Percentiles rank a stretch among this genome's conserved stretches.
phyloP scores from a whole-genome alignment of 64 coral and sea anemone genomes.

The Porites lutea region DNA sequence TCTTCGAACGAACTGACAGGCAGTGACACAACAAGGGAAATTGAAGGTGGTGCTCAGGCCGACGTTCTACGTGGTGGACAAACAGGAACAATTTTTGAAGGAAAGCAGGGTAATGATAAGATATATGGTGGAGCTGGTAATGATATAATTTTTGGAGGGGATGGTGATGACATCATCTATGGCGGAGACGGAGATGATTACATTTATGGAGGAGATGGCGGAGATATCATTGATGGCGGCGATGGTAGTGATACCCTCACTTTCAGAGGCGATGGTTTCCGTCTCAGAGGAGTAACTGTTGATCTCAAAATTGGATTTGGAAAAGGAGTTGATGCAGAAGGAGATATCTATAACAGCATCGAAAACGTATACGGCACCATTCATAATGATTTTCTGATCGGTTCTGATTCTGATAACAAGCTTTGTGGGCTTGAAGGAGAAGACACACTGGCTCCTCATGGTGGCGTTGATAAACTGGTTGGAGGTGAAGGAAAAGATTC shows the following conservation, averaged over 20 bases:
- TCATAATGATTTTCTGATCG: slow-evolving; percentile 35
- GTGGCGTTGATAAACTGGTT: slow-evolving; percentile 35
- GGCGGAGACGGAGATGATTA: slow-evolving; percentile 33
- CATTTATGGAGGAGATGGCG: slow-evolving; percentile 50
- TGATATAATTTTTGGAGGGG: slow-evolving; percentile 41
- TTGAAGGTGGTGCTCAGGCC: slow-evolving; percentile 2
- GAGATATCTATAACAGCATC: slow-evolving; percentile 28
- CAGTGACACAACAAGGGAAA: too few relatives aligned
- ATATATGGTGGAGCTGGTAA: slow-evolving; percentile 20
- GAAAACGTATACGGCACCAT: slow-evolving; percentile 75
- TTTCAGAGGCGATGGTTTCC: slow-evolving; percentile 54
- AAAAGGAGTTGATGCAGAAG: slow-evolving; percentile 48
- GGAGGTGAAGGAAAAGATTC: slow-evolving; percentile 43
- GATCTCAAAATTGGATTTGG: slow-evolving; percentile 35
- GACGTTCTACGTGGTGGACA: slow-evolving; percentile 43
- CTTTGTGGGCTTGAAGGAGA: slow-evolving; percentile 37
- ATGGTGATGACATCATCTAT: neutral
- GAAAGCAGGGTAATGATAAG: slow-evolving; percentile 52
- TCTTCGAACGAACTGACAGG: slow-evolving; percentile 39
- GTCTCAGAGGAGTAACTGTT: neutral
- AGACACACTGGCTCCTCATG: slow-evolving; percentile 25
- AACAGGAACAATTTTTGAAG: slow-evolving; percentile 43
- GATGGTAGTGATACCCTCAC: slow-evolving; percentile 34
- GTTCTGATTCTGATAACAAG: slow-evolving; percentile 59
- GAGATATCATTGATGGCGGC: slow-evolving; percentile 39